These are phyloP conservation scores for Gila orcuttii DNA, from an alignment of 2,113 vertebrate genomes.

Conservation along the genomic window DNA sequence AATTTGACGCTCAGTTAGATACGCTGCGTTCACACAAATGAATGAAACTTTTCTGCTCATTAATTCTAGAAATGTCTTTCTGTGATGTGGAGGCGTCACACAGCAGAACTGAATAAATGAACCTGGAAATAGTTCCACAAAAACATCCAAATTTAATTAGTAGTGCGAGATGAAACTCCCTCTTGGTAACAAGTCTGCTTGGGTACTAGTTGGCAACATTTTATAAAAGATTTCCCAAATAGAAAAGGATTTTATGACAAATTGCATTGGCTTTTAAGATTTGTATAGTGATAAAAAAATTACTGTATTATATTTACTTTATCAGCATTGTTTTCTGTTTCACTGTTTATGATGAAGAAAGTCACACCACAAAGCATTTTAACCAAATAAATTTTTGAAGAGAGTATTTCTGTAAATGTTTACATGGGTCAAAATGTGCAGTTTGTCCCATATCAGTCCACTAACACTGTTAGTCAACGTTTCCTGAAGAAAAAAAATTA, in stretches of 20 bases:
- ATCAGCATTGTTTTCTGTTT: no score
- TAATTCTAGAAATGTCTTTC: background rate
- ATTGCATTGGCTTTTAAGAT: background rate
- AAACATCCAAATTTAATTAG: background rate
- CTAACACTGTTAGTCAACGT: background rate
- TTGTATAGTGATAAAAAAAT: background rate
- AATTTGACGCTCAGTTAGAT: slow-evolving; percentile 5
- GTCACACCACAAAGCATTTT: no score
- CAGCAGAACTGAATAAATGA: slow-evolving; percentile 17
- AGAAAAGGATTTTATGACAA: background rate
- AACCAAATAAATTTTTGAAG: no score
- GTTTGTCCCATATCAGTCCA: background rate
- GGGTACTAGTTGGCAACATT: background rate
- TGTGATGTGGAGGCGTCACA: background rate
- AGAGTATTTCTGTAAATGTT: background rate
- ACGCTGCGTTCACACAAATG: background rate
- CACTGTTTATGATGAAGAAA: no score
- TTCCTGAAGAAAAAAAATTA: background rate
- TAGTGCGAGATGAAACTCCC: background rate
- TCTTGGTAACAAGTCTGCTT: background rate
- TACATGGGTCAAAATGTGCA: background rate
- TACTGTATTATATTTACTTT: background rate
- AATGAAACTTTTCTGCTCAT: slow-evolving; percentile 9
- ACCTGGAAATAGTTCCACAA: background rate
- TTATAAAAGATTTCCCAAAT: background rate